Evolutionary conservation across 2,888 invertebrate species (phyloP).

Genomic region (Drosophila putrida): DNA sequence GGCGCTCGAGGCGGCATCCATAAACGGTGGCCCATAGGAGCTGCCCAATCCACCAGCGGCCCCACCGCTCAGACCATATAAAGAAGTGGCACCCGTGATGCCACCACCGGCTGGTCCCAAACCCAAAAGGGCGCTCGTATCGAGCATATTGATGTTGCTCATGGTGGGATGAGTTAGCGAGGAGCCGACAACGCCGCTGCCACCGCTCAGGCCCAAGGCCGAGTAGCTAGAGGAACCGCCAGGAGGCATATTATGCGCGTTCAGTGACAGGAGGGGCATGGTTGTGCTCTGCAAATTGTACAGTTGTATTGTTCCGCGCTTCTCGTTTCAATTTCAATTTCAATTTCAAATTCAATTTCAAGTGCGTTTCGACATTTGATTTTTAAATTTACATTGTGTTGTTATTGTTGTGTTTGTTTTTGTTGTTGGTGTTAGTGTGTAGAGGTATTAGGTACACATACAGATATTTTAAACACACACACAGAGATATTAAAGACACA

Average conservation of each 20-base stretch:
- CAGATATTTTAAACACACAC: constrained; percentile 36
- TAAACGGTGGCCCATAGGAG: constrained; percentile 81
- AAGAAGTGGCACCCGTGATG: constrained; percentile 77
- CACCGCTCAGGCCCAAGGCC: constrained; percentile 83
- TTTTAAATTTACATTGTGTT: constrained; percentile 53
- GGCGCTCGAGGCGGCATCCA: constrained; percentile 84
- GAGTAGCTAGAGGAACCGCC: constrained; percentile 85
- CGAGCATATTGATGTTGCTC: constrained; percentile 82
- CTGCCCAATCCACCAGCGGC: constrained; percentile 80
- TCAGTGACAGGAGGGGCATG: constrained; percentile 88
- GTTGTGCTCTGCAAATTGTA: constrained; percentile 88
- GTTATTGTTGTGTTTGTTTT: constrained; percentile 25
- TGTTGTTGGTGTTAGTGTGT: constrained; percentile 30
- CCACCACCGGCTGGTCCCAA: constrained; percentile 68
- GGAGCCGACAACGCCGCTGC: constrained; percentile 74
- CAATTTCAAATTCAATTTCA: constrained; percentile 35
- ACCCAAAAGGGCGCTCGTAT: constrained; percentile 79
- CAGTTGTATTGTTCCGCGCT: constrained; percentile 85
- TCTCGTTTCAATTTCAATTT: constrained; percentile 59
- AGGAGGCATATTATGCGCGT: constrained; percentile 85
- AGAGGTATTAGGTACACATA: constrained; percentile 52
- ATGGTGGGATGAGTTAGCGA: constrained; percentile 84
- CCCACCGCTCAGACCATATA: constrained; percentile 77
- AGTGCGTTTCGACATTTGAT: constrained; percentile 38
- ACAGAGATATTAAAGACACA: constrained; percentile 36